Base-by-base conservation (phyloP, 2,888 invertebrate species). In the Clepsis dumicolana region DNA sequence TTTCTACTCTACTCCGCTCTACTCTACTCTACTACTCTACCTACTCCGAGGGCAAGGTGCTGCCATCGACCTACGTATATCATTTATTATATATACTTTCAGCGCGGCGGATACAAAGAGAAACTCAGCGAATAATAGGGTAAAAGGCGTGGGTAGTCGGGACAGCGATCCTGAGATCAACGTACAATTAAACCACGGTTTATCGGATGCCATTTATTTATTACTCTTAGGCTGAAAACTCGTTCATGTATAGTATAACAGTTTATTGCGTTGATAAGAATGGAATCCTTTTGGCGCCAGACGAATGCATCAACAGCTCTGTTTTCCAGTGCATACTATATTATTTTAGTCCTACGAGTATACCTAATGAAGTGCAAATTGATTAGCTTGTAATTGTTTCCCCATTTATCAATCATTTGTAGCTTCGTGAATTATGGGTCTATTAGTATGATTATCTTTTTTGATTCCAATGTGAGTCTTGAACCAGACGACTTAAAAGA, bases 181-280 rank as follows among this genome's bases (percentile, higher is more conserved):
- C 27, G 53, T n/a, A 60, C 60, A 60, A 53, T 65, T 60, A 52
- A 52, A 10, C n/a, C 12, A 44, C 21, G 27, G n/a, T 44, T 38
- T 48, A 48, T 48, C 21, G 48, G 12, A 21, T 12, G 48, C 48
- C 4, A 4, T 48, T 48, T 21, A 4, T 48, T 48, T 21, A n/a
- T 48, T 18, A 48, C 18, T 48, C 21, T 21, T 3, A 48, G 21
- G 41, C 16, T 48, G 18, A 48, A 48, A 48, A 48, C 12, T 48
- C 5, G 7, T 44, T 18, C 16, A 44, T 44, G 16, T 16, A 7
- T 1, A 16, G 18, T 18, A 18, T 21, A 48, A 21, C 21, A 48
- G 12, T 48, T 48, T 21, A 48, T 12, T 21, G 48, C 21, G 21
- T 48, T 21, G 48, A 48, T 48, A 48, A 48, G 48, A 48, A 48